Evolutionary conservation across 2,797 vertebrate species (phyloP).

Genomic region (Pipistrellus nathusii): DNA sequence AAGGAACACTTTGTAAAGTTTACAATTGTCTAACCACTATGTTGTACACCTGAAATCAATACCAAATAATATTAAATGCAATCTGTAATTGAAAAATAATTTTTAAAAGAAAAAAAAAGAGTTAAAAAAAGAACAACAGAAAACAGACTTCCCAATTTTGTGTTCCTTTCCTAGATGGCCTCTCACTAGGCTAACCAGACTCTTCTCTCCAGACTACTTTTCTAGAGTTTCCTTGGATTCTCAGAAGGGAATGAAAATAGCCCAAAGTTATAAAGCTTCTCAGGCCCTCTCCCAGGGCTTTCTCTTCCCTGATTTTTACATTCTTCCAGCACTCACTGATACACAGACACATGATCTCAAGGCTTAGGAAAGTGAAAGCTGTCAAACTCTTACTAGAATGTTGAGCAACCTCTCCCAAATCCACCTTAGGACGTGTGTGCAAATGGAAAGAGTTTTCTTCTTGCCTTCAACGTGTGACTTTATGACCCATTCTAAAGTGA

Average conservation of each 20-base stretch:
- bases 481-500: conserved; percentile 15
- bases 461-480: background rate
- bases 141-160: background rate
- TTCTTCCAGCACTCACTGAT: background rate
- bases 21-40: background rate
- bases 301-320: background rate
- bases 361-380: background rate
- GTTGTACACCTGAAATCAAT: background rate
- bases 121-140: background rate
- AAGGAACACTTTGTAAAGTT: background rate
- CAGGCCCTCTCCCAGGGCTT: background rate
- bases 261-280: background rate
- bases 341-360: background rate
- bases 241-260: background rate
- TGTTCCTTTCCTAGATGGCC: background rate
- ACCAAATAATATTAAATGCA: background rate
- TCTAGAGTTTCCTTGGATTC: background rate
- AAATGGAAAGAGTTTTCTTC: background rate
- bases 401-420: background rate
- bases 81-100: background rate
- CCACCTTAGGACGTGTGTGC: background rate
- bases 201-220: background rate
- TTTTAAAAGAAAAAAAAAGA: background rate
- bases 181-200: background rate
- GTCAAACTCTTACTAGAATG: background rate